Percentiles rank a stretch among this genome's conserved stretches.
Conservation (phyloP, 2,797 vertebrate genomes). For the Pipistrellus kuhlii region DNA sequence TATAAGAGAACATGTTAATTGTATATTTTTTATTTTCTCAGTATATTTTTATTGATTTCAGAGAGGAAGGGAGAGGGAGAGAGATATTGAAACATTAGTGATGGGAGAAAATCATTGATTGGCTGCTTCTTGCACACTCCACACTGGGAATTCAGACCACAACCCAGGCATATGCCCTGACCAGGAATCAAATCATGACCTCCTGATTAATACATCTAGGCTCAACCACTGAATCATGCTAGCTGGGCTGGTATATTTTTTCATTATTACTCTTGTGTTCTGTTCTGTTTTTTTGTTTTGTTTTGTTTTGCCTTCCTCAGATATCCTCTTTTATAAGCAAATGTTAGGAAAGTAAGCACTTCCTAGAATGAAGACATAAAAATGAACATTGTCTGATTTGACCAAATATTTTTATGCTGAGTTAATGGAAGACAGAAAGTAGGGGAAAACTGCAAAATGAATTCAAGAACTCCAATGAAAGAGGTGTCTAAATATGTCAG, state of each 20-base stretch:
- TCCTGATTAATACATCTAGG: too few species aligned
- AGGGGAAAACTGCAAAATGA: background rate
- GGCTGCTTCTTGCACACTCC: too few species aligned
- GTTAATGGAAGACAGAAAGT: background rate
- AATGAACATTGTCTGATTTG: background rate
- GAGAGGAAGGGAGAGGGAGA: too few species aligned
- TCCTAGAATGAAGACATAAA: background rate
- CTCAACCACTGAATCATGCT: too few species aligned
- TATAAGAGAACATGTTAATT: background rate
- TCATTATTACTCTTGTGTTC: background rate
- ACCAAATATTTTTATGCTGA: background rate
- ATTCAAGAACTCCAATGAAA: background rate
- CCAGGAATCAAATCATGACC: too few species aligned
- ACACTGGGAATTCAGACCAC: too few species aligned
- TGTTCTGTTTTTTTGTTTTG: background rate
- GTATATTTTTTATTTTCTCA: too few species aligned
- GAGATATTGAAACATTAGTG: too few species aligned
- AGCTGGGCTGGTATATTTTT: background rate
- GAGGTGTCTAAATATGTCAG: background rate
- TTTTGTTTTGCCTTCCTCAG: background rate
- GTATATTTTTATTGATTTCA: too few species aligned
- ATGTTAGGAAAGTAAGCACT: background rate
- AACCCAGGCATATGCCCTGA: too few species aligned
- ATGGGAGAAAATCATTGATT: too few species aligned
- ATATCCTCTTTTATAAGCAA: background rate